A percentile compares a stretch with the other conserved stretches of the same genome.
Evolutionary conservation across 2,888 invertebrate genomes (phyloP).

Genomic region (Thysanoteuthis rhombus): DNA sequence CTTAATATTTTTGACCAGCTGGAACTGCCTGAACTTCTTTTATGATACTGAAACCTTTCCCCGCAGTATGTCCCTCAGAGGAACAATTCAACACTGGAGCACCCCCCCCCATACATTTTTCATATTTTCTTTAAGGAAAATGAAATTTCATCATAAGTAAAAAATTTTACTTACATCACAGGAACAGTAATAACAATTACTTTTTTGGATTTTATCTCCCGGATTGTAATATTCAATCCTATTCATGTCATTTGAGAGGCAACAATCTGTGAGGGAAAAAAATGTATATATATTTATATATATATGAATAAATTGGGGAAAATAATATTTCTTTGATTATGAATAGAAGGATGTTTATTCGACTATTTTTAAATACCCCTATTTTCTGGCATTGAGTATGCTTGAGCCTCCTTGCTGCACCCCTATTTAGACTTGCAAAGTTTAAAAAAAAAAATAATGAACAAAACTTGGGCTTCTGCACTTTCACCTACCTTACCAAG

Average conservation of each 20-base stretch:
- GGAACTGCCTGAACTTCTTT: background rate
- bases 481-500: too few species aligned
- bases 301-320: background rate
- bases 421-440: too few species aligned
- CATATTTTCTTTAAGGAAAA: background rate
- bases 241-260: background rate
- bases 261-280: constrained; percentile 19
- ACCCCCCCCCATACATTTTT: background rate
- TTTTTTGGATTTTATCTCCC: constrained; percentile 31
- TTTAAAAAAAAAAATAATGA: too few species aligned
- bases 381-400: too few species aligned
- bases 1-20: background rate
- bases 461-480: too few species aligned
- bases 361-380: too few species aligned
- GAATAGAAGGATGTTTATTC: too few species aligned
- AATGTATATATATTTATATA: background rate
- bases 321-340: too few species aligned
- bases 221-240: constrained; percentile 29
- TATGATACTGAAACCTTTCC: background rate
- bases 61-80: background rate
- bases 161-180: constrained; percentile 32
- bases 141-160: background rate
- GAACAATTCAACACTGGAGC: background rate
- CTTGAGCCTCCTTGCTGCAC: too few species aligned
- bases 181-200: constrained; percentile 28